phyloP scores from a whole-genome alignment of 2,888 invertebrate genomes.

The Stenurella melanura region DNA sequence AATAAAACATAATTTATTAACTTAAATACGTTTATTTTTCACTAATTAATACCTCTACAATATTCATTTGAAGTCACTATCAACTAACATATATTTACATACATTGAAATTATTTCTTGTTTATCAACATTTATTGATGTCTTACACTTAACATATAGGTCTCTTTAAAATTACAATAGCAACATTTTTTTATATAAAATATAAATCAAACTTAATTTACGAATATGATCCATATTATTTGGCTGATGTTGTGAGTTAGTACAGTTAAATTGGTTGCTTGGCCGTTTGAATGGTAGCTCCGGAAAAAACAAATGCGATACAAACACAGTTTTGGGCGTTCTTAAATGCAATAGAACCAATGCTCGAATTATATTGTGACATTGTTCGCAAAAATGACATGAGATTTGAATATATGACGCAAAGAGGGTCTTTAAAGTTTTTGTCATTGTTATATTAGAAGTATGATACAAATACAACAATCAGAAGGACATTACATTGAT shows the following conservation, averaged over 20 bases:
- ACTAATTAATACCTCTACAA: conserved; percentile 63
- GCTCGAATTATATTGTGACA: too few species aligned
- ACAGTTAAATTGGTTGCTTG: not conserved
- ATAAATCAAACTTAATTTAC: conserved; percentile 48
- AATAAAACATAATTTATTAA: conserved; percentile 46
- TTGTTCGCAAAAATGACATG: too few species aligned
- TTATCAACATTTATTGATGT: conserved; percentile 62
- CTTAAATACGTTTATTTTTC: conserved; percentile 65
- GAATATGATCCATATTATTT: conserved; percentile 42
- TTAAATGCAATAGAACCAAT: too few species aligned
- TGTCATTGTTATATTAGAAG: too few species aligned
- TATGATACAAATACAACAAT: too few species aligned
- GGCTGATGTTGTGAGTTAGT: conserved; percentile 30
- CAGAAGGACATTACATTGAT: too few species aligned
- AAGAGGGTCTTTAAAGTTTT: too few species aligned
- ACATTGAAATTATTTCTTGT: conserved; percentile 64
- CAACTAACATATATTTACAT: conserved; percentile 69
- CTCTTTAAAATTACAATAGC: conserved; percentile 51
- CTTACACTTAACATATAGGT: conserved; percentile 62
- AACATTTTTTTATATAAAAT: conserved; percentile 56
- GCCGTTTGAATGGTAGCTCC: too few species aligned
- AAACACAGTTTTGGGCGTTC: too few species aligned
- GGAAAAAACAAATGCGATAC: too few species aligned
- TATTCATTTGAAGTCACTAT: conserved; percentile 58
- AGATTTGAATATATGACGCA: too few species aligned